Conservation (phyloP, 1,140 invertebrate genomes). For the Cotesia chilonis region DNA sequence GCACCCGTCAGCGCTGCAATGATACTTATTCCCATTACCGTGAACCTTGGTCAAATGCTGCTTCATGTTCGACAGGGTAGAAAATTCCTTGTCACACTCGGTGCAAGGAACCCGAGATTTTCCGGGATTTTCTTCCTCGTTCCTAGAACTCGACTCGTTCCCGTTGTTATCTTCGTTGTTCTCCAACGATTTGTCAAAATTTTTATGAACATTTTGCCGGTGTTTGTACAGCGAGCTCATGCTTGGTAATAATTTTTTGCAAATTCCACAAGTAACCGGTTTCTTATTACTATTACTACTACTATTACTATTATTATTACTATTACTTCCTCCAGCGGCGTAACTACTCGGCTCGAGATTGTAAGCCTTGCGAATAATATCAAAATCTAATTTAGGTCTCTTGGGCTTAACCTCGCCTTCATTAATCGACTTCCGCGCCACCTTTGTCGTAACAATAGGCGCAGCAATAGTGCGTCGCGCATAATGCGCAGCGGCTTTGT, state of each 20-base stretch:
- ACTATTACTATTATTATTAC: not conserved
- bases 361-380: slow-evolving; percentile 32
- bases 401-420: slow-evolving; percentile 25
- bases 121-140: slow-evolving; percentile 35
- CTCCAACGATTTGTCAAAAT: too few relatives aligned
- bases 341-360: slow-evolving; percentile 16
- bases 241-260: slow-evolving; percentile 53
- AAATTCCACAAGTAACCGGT: slow-evolving; percentile 55
- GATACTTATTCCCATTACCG: slow-evolving; percentile 24
- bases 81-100: slow-evolving; percentile 68
- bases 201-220: slow-evolving; percentile 53
- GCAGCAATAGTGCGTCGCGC: slow-evolving; percentile 14
- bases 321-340: slow-evolving; percentile 3
- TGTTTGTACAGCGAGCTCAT: slow-evolving; percentile 60
- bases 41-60: slow-evolving; percentile 62
- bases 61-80: slow-evolving; percentile 65
- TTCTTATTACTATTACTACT: slow-evolving; percentile 44
- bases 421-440: slow-evolving; percentile 7
- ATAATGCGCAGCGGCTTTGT: slow-evolving; percentile 54
- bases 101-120: slow-evolving; percentile 63
- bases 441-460: not conserved
- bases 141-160: slow-evolving; percentile 34
- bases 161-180: too few relatives aligned
- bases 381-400: slow-evolving; percentile 36
- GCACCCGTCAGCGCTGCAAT: slow-evolving; percentile 45